These are phyloP conservation scores for Macaria liturata DNA, from an alignment of 2,888 invertebrate genomes.

Conservation along the genomic window DNA sequence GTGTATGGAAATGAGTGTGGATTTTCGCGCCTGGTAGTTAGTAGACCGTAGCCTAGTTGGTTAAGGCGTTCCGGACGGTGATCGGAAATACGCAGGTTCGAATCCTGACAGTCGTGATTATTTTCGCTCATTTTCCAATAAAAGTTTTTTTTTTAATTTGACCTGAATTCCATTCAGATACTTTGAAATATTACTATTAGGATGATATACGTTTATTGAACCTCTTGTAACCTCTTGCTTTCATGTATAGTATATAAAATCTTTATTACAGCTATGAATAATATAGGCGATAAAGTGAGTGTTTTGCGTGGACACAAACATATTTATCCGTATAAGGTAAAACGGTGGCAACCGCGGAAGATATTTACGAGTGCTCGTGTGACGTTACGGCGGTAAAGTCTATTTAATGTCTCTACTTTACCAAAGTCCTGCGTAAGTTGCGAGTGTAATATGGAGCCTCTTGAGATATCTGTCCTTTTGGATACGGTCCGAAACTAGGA, in stretches of 20 bases:
- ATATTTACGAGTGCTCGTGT: slow-evolving; percentile 45
- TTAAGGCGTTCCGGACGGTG: too few relatives aligned
- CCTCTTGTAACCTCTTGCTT: too few relatives aligned
- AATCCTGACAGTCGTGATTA: too few relatives aligned
- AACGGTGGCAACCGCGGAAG: slow-evolving; percentile 35
- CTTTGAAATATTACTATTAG: too few relatives aligned
- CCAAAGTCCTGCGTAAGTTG: slow-evolving; percentile 40
- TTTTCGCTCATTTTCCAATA: too few relatives aligned
- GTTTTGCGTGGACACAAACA: slow-evolving; percentile 42
- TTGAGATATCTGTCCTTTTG: slow-evolving; percentile 45
- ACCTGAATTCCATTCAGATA: too few relatives aligned
- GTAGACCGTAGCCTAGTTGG: too few relatives aligned
- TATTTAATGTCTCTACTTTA: slow-evolving; percentile 43
- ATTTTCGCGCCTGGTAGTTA: too few relatives aligned
- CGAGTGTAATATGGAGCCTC: slow-evolving; percentile 40
- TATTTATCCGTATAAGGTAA: slow-evolving; percentile 50
- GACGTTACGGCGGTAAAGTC: slow-evolving; percentile 38
- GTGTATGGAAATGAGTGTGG: too few relatives aligned
- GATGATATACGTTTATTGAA: too few relatives aligned
- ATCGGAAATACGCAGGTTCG: too few relatives aligned
- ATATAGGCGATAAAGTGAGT: slow-evolving; percentile 42
- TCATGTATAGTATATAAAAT: slow-evolving; percentile 17
- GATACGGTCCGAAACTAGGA: slow-evolving; percentile 20
- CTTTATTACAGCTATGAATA: slow-evolving; percentile 41
- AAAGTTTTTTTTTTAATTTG: too few relatives aligned